These are phyloP conservation scores for Sebastiscus tertius DNA, from an alignment of 2,797 vertebrate species.

Conservation along the genomic window DNA sequence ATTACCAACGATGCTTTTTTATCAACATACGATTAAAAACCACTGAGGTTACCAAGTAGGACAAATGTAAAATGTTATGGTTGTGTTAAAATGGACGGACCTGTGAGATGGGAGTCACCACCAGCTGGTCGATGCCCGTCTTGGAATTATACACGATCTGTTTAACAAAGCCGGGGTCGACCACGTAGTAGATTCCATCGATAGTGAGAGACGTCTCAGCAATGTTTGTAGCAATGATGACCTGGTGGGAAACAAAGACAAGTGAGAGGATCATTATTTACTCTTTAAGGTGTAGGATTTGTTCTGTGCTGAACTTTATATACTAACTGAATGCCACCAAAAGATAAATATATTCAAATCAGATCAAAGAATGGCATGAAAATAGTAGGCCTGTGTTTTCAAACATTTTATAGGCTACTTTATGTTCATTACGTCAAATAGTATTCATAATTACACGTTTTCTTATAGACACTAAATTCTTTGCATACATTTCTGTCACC, in stretches of 20 bases:
- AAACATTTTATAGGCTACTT: too few relatives aligned
- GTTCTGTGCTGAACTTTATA: neutral
- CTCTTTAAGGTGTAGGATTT: neutral
- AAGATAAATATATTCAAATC: neutral
- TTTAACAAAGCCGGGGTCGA: conserved; percentile 95
- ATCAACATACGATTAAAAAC: neutral
- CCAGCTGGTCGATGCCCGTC: conserved; percentile 94
- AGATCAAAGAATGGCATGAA: neutral
- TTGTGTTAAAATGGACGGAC: conserved; percentile 54
- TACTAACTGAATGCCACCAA: neutral
- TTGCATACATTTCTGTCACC: too few relatives aligned
- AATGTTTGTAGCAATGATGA: conserved; percentile 95
- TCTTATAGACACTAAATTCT: too few relatives aligned
- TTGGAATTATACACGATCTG: conserved; percentile 96
- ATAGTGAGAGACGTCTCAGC: conserved; percentile 95
- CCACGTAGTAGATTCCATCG: conserved; percentile 94
- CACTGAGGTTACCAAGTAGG: neutral
- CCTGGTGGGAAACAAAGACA: conserved; percentile 66
- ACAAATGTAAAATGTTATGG: neutral
- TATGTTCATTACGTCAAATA: too few relatives aligned
- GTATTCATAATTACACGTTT: too few relatives aligned
- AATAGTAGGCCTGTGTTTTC: too few relatives aligned
- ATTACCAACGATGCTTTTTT: neutral
- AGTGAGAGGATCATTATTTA: neutral
- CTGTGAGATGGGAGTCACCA: conserved; percentile 95